Evolutionary conservation across 2,888 invertebrate genomes (phyloP), one percentile per base, ranked within the genome.

Genomic region (Allacma fusca): DNA sequence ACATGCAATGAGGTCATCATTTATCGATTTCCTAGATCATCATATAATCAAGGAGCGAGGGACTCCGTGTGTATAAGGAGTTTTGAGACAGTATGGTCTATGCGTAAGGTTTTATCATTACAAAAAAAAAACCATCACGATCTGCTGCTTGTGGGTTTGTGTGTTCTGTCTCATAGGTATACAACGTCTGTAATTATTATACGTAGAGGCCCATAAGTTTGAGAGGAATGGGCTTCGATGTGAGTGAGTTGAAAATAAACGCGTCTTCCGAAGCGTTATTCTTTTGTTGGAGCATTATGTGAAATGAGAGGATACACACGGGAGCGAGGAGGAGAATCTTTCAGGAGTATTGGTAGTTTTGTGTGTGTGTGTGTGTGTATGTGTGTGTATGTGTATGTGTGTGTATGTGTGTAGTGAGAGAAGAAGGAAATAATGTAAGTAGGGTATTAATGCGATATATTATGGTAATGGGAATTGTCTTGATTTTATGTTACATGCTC

Each of bases 1-100:
- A 74, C 77, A 77, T 74, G 77, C 77, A 77, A 77, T 77, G 77
- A 74, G 73, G 77, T 72, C 77, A 77, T 77, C 77, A 77, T 77
- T 77, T 77, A 77, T 77, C 77, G 77, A 77, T 77, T 77, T 71
- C 65, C 77, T 21, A 72, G 72, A 72, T 77, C 65, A 72, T 64
- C 67, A 65, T 73, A 62, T 73, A 73, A 71, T 71, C 29, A 59
- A 72, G 29, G 57, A 72, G 50, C 2, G 16, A 24, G 19, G 62
- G 62, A 50, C 62, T 74, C 64, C 64, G 40, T 74, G 62, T 4
- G n/a, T n/a, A n/a, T n/a, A n/a, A 50, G 50, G 4, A n/a, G 5
- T 50, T 50, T 50, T 16, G 5, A 62, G 62, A n/a, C 23, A 2
- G 12, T 62, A 62, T 4, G 24, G n/a, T n/a, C 57, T 21, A 57